Conservation (phyloP, 2,888 invertebrate species). For the Lingula anatina region DNA sequence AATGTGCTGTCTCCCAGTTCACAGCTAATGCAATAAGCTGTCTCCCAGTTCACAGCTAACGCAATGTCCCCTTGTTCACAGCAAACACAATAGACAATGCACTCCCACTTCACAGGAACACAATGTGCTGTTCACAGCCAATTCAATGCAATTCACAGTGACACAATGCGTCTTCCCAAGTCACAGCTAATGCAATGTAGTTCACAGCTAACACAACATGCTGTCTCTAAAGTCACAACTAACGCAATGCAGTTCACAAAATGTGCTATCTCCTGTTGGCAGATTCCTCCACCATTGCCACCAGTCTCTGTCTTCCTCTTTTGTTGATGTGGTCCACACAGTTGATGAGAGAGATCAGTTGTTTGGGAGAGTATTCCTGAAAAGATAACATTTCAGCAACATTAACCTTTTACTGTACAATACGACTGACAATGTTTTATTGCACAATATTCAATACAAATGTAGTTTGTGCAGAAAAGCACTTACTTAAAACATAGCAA, state of each 20-base stretch:
- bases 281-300: slow-evolving; percentile 62
- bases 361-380: slow-evolving; percentile 83
- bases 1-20: too few relatives aligned
- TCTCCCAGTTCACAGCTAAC: too few relatives aligned
- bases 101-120: too few relatives aligned
- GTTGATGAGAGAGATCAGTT: slow-evolving; percentile 75
- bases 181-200: neutral
- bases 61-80: too few relatives aligned
- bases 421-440: too few relatives aligned
- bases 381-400: slow-evolving; percentile 13
- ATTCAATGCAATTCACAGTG: neutral
- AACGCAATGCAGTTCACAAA: neutral
- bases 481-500: too few relatives aligned
- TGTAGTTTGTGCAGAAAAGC: too few relatives aligned
- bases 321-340: slow-evolving; percentile 86
- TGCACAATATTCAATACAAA: too few relatives aligned
- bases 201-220: slow-evolving; percentile 1
- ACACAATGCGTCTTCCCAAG: neutral
- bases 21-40: too few relatives aligned
- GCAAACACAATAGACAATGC: too few relatives aligned
- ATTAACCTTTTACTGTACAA: too few relatives aligned
- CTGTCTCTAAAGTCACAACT: neutral
- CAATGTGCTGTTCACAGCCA: too few relatives aligned
- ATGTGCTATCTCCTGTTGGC: slow-evolving; percentile 25
- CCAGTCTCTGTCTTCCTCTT: slow-evolving; percentile 74